Evolutionary conservation across 2,888 invertebrate genomes (phyloP), one percentile per base, ranked within the genome.

Genomic region (Volucella inflata): DNA sequence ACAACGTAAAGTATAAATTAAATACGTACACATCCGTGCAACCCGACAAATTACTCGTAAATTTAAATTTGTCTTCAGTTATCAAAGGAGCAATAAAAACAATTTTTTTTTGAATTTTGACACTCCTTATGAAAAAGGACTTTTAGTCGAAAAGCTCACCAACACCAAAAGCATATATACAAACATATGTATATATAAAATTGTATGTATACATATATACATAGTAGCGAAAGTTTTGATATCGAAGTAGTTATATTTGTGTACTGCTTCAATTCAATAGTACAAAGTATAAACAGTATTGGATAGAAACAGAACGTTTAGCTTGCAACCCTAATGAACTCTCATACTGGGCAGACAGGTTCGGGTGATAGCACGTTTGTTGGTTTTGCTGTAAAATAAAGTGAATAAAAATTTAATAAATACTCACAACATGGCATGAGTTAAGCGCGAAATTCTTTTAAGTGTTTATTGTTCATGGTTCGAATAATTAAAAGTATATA

Each of bases 281-380:
- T 12, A 53, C 65, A 77, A 64, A 57, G n/a, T 50, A 53, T 48
- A 65, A 71, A 77, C 44, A 36, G 59, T 44, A 30, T 50, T 42
- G 59, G 50, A 42, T 4, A 40, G 16, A 50, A 60, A 77, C 55
- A 72, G 50, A 74, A 64, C 68, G 44, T 36, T 70, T 64, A 65
- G 57, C 74, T 64, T 74, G 74, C 57, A 79, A 74, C 64, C 67
- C 38, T 14, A 51, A 60, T 44, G 70, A 62, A 74, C 78, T 84
- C 75, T 80, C 80, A 84, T 79, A 84, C 62, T 80, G 75, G 70
- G 65, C 59, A 80, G 70, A 68, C 48, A 57, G 70, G 79, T 75
- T 84, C 79, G 75, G 59, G 65, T 17, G 83, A 75, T 59, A 68
- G 80, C 71, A 82, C 83, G 83, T 53, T 84, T 48, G 75, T 65